Percentiles rank a stretch among this genome's conserved stretches.
Conservation (phyloP, 2,888 invertebrate genomes). For the Lypha dubia region DNA sequence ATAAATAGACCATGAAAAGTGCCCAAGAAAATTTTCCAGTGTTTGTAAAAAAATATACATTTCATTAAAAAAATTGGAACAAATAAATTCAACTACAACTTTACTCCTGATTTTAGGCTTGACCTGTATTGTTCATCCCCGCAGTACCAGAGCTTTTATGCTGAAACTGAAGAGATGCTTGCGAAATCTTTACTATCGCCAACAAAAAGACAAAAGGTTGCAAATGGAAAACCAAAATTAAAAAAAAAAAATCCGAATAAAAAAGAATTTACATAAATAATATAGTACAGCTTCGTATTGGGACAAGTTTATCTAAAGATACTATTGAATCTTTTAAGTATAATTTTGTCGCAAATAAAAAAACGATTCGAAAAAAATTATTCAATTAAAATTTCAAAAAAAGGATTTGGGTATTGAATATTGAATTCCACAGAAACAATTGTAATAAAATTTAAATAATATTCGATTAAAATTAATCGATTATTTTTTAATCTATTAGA, state of each 20-base stretch:
- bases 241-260: not conserved
- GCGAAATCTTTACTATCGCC: not conserved
- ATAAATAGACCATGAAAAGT: too few species aligned
- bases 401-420: too few species aligned
- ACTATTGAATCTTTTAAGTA: too few species aligned
- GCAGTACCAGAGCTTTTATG: not conserved
- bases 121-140: constrained; percentile 35
- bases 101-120: constrained; percentile 26
- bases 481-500: too few species aligned
- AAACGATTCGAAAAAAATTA: too few species aligned
- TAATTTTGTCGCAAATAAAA: too few species aligned
- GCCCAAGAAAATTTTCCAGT: not conserved
- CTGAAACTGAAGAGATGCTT: not conserved
- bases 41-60: not conserved
- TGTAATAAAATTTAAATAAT: too few species aligned
- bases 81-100: constrained; percentile 16
- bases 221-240: not conserved
- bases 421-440: too few species aligned
- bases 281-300: too few species aligned
- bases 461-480: too few species aligned
- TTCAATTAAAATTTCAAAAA: too few species aligned
- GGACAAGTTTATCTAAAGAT: too few species aligned
- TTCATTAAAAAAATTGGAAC: constrained; percentile 34
- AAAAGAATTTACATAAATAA: not conserved
- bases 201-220: not conserved